Percentiles rank a stretch among this genome's conserved stretches.
Evolutionary conservation across 2,113 vertebrate genomes (phyloP).

Genomic region (Electrona antarctica): DNA sequence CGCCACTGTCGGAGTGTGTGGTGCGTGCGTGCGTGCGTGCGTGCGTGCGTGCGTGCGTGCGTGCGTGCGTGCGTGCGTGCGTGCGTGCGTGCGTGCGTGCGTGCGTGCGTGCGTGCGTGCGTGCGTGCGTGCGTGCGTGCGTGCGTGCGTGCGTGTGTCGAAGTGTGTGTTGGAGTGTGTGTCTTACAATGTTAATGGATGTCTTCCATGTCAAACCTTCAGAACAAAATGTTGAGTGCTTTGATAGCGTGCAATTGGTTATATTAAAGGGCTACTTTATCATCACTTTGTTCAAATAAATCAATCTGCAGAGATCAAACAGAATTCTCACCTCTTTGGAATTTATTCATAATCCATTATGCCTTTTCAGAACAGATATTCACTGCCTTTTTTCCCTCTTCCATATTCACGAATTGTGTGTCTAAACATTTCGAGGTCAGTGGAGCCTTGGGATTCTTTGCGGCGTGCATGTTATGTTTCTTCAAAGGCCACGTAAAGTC

Average conservation of each 20-base stretch:
- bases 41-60: conserved; percentile 5
- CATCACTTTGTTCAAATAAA: conserved; percentile 62
- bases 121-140: background rate
- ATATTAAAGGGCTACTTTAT: conserved; percentile 46
- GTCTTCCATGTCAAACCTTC: conserved; percentile 55
- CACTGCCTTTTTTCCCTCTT: conserved; percentile 55
- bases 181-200: conserved; percentile 2
- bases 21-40: background rate
- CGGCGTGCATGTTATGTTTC: conserved; percentile 29
- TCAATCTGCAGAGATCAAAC: conserved; percentile 61
- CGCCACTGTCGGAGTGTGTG: no score
- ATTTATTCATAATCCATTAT: conserved; percentile 60
- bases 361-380: conserved; percentile 50
- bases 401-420: conserved; percentile 44
- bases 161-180: background rate
- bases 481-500: conserved; percentile 61
- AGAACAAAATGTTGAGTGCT: conserved; percentile 48
- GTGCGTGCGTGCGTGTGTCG: background rate
- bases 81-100: background rate
- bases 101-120: background rate
- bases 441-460: conserved; percentile 50
- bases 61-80: conserved; percentile 6
- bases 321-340: conserved; percentile 41
- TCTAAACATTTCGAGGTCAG: conserved; percentile 67
- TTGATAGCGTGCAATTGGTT: conserved; percentile 54